Percentiles rank a stretch among this genome's conserved stretches.
Conservation (phyloP, 2,888 invertebrate species). For the Himalopsyche kuldschensis region DNA sequence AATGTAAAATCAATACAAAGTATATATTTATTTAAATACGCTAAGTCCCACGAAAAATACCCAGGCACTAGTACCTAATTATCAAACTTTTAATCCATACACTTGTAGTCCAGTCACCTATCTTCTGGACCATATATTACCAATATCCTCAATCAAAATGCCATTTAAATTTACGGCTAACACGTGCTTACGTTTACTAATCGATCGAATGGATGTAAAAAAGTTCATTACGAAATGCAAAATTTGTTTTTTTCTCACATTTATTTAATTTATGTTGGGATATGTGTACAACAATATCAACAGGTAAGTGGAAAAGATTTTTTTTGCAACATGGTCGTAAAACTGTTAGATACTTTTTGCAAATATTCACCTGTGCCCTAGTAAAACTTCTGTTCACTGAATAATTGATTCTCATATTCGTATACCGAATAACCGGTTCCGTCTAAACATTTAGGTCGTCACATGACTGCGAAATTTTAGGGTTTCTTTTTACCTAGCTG, state of each 20-base stretch:
- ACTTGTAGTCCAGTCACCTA: constrained; percentile 6
- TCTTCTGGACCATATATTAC: background rate
- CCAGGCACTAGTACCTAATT: background rate
- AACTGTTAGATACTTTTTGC: background rate
- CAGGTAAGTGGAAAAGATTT: background rate
- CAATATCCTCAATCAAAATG: constrained; percentile 11
- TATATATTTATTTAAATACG: background rate
- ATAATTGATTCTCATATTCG: background rate
- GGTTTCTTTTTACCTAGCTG: background rate
- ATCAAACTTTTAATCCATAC: background rate
- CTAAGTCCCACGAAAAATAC: background rate
- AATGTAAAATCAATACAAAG: background rate
- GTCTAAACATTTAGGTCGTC: background rate
- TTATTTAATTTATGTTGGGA: too few species aligned
- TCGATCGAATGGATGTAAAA: background rate
- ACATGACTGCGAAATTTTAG: background rate
- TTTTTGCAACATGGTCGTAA: too few species aligned
- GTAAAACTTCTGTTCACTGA: background rate
- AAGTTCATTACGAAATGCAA: background rate
- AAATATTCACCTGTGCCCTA: background rate
- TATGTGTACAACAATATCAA: background rate
- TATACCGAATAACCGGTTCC: background rate
- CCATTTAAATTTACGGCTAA: constrained; percentile 22
- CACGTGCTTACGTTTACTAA: background rate
- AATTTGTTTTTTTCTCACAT: background rate